Evolutionary conservation across 2,888 invertebrate genomes (phyloP).

Genomic region (Sinelater perroti): DNA sequence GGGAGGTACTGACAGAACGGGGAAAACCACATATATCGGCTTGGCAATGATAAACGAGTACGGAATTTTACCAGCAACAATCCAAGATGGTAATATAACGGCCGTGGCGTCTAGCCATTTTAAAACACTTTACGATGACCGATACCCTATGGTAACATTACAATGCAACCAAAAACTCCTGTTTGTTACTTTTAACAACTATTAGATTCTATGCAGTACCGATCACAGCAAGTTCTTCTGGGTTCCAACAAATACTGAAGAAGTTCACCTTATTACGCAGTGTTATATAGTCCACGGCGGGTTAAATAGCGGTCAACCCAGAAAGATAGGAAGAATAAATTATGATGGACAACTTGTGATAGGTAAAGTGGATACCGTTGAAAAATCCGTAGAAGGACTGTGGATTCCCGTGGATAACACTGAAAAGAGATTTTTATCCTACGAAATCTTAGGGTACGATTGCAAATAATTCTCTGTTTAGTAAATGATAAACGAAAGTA

Average conservation of each 20-base stretch:
- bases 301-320: neutral
- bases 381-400: neutral
- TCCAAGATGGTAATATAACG: constrained; percentile 12
- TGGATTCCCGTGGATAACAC: neutral
- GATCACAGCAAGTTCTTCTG: constrained; percentile 15
- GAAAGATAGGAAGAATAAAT: constrained; percentile 14
- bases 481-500: too few relatives aligned
- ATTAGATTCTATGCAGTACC: constrained; percentile 28
- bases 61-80: constrained; percentile 14
- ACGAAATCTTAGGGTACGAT: constrained; percentile 11
- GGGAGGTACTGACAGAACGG: constrained; percentile 17
- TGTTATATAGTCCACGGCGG: constrained; percentile 15
- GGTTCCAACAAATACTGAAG: constrained; percentile 13
- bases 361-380: neutral
- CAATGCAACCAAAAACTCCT: too few relatives aligned
- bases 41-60: constrained; percentile 19
- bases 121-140: neutral
- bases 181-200: too few relatives aligned
- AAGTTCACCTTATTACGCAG: constrained; percentile 13
- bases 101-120: neutral
- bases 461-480: too few relatives aligned
- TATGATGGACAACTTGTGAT: neutral
- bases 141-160: too few relatives aligned
- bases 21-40: constrained; percentile 26
- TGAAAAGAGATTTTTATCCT: neutral